phyloP scores from a whole-genome alignment of 2,113 vertebrate genomes.

The Anoplopoma fimbria region DNA sequence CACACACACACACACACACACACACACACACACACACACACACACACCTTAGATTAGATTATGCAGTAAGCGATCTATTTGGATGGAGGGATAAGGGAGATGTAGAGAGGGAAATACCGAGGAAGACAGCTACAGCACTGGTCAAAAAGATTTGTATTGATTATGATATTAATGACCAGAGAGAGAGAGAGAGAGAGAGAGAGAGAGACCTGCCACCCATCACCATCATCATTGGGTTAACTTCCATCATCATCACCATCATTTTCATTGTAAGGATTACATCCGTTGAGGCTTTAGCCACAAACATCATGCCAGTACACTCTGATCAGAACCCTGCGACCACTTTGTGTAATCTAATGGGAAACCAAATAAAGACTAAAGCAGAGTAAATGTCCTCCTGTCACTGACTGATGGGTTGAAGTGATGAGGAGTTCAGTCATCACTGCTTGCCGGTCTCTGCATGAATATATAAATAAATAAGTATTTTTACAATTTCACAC shows the following conservation, averaged over 20 bases:
- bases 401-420: neutral
- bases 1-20: conserved; percentile 4
- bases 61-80: conserved; percentile 29
- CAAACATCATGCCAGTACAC: neutral
- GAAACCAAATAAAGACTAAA: conserved; percentile 1
- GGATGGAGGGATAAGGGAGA: conserved; percentile 8
- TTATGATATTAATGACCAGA: conserved; percentile 12
- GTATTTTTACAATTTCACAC: neutral
- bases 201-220: conserved; percentile 7
- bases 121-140: neutral
- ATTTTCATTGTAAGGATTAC: conserved; percentile 9
- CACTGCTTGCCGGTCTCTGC: neutral
- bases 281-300: neutral
- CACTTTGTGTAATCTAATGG: conserved; percentile 28
- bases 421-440: neutral
- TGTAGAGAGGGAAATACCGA: neutral
- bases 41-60: conserved; percentile 28
- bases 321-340: neutral
- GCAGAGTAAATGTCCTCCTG: neutral
- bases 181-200: neutral
- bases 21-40: conserved; percentile 9
- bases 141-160: conserved; percentile 64
- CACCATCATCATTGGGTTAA: conserved; percentile 2
- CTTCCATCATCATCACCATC: neutral
- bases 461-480: neutral